Percentiles rank a stretch among this genome's conserved stretches.
phyloP scores from a whole-genome alignment of 2,888 invertebrate genomes.

The Yponomeuta cagnagella region DNA sequence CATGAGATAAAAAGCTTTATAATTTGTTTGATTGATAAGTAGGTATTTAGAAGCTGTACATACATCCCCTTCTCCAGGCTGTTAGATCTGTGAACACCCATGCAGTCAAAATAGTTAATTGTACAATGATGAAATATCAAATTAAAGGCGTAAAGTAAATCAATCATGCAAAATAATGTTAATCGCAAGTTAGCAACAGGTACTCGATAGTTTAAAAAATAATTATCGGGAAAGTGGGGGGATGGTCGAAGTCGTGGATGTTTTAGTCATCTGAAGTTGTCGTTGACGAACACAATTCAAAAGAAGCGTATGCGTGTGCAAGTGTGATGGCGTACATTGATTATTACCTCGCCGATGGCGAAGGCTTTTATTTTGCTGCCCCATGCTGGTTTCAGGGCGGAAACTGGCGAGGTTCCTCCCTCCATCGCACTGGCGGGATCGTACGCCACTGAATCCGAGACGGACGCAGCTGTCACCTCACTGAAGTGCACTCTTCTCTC shows the following conservation, averaged over 20 bases:
- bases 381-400: conserved; percentile 63
- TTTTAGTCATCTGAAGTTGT: conserved; percentile 12
- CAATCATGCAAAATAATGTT: conserved; percentile 69
- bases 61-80: conserved; percentile 59
- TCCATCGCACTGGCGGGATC: conserved; percentile 29
- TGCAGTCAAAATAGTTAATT: conserved; percentile 49
- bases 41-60: conserved; percentile 58
- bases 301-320: conserved; percentile 64
- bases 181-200: conserved; percentile 55
- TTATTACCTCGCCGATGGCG: conserved; percentile 75
- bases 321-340: conserved; percentile 62
- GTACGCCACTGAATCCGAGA: conserved; percentile 23
- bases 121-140: conserved; percentile 24
- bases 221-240: conserved; percentile 24
- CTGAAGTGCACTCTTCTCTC: conserved; percentile 71
- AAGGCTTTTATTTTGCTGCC: conserved; percentile 73
- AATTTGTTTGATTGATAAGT: conserved; percentile 24
- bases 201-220: conserved; percentile 30
- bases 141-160: conserved; percentile 27
- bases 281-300: conserved; percentile 68
- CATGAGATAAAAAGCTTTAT: conserved; percentile 15
- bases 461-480: conserved; percentile 60
- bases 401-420: not conserved
- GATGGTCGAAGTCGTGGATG: conserved; percentile 23
- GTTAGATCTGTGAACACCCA: conserved; percentile 48